A percentile compares a stretch with the other conserved stretches of the same genome.
phyloP scores from a whole-genome alignment of 2,113 vertebrate species.

The Prunella himalayana region DNA sequence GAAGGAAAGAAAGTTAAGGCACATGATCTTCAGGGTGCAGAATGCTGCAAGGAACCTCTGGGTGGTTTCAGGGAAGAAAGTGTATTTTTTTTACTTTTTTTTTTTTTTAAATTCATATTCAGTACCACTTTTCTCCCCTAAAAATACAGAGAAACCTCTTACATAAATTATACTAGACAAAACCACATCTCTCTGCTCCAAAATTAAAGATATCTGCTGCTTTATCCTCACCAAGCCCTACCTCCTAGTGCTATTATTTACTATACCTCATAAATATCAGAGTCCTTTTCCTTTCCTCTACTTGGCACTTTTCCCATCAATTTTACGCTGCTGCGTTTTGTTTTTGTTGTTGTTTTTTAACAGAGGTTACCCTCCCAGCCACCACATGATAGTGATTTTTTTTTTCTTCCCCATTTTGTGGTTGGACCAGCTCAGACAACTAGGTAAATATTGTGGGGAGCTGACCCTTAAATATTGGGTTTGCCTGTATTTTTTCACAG shows the following conservation, averaged over 20 bases:
- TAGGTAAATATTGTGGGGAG: conserved; percentile 42
- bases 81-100: background rate
- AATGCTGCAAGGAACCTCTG: background rate
- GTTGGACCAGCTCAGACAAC: conserved; percentile 23
- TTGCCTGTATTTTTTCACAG: conserved; percentile 18
- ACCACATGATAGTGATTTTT: background rate
- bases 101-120: background rate
- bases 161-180: background rate
- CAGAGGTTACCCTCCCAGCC: background rate
- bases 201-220: background rate
- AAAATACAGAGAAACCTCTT: background rate
- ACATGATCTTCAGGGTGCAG: background rate
- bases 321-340: background rate
- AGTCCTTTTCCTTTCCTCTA: background rate
- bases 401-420: background rate
- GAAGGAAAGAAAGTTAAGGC: too few relatives aligned
- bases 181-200: background rate
- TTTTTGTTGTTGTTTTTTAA: conserved; percentile 28
- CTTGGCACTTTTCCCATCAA: background rate
- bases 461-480: conserved; percentile 18
- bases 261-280: background rate
- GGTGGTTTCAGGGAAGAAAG: background rate
- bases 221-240: background rate
- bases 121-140: background rate
- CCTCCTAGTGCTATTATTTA: background rate